Conservation (phyloP, 2,113 vertebrate genomes). For the Desmodus rotundus region DNA sequence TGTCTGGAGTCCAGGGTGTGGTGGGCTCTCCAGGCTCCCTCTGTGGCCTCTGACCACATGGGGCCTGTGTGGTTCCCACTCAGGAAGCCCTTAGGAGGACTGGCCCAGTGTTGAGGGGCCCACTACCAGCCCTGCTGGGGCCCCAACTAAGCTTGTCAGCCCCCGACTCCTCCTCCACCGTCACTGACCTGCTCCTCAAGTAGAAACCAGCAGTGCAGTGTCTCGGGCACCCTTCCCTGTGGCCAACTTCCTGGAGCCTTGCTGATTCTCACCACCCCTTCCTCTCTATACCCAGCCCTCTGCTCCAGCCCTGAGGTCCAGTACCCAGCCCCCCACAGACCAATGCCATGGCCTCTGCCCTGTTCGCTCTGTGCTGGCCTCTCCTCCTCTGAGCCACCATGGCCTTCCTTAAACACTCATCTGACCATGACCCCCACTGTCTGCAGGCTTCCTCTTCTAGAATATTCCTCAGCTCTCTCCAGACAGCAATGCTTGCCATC, state of each 20-base stretch:
- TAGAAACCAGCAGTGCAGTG: neutral
- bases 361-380: neutral
- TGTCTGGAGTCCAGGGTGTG: too few species aligned
- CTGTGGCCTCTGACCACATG: neutral
- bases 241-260: neutral
- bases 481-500: neutral
- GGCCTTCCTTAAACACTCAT: neutral
- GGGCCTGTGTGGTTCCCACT: neutral
- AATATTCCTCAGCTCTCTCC: neutral
- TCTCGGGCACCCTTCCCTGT: fast-evolving
- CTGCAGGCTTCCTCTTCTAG: neutral
- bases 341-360: fast-evolving
- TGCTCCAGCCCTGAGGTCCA: neutral
- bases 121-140: neutral
- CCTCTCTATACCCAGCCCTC: neutral
- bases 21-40: neutral
- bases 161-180: neutral
- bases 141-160: neutral
- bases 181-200: fast-evolving
- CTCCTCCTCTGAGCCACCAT: fast-evolving
- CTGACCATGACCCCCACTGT: fast-evolving
- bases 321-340: fast-evolving
- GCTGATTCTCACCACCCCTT: fast-evolving
- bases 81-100: neutral
- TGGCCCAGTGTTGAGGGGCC: neutral